Base-by-base conservation (phyloP, 2,888 invertebrate genomes). In the Tholera decimalis region DNA sequence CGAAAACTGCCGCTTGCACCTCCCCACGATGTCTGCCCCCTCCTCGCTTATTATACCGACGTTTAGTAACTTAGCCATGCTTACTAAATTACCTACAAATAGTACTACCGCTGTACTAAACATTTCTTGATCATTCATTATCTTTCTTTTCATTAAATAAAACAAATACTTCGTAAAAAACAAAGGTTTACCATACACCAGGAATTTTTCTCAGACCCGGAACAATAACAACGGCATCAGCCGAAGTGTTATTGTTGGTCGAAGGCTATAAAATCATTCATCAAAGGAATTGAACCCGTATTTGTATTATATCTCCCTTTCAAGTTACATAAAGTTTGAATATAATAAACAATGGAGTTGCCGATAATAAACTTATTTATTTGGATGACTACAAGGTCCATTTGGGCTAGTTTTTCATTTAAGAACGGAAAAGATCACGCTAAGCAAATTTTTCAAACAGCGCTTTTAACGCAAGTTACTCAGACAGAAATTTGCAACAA, bases 1-100 rank as follows among this genome's bases (percentile, higher is more conserved):
- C 90, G 87, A 83, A 91, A 92, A 93, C 91, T 90, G 90, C 88
- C 88, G 87, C 85, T 82, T 85, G 85, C 82, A 82, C 75, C 79
- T 75, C 83, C 79, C 79, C 80, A 71, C 79, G 37, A 46, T 33
- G 26, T 46, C 74, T 70, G 22, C 78, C 83, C 75, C 79, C 81
- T 72, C 15, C 58, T 80, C 71, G 76, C 80, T 79, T 72, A 77
- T 78, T 73, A 69, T 64, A 66, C 59, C 57, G 26, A 24, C 79
- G 77, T 70, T 79, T 80, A 73, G 62, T 65, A 78, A 63, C 59
- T 56, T 61, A 49, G 57, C 60, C 67, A 72, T 67, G 74, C 61
- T 70, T 60, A 70, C 62, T 28, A 54, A 58, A 62, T 68, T 64
- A 54, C 46, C 46, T 41, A 66, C 41, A 73, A 65, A 41, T 57